phyloP scores from a whole-genome alignment of 2,888 invertebrate species.

The Xanthorhoe designata region DNA sequence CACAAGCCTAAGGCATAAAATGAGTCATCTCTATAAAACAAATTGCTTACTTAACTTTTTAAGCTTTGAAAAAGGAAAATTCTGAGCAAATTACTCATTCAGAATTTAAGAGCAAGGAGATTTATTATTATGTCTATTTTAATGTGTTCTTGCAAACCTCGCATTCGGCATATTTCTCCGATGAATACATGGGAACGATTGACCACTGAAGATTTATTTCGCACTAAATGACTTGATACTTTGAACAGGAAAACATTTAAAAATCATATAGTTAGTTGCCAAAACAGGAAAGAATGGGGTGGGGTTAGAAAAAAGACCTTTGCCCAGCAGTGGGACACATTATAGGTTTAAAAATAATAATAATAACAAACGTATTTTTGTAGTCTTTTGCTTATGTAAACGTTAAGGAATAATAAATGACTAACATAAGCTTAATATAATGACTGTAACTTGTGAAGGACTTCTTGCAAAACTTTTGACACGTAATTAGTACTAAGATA shows the following conservation, averaged over 20 bases:
- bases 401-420: no score
- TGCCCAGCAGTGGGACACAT: no score
- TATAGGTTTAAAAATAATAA: no score
- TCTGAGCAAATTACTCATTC: conserved; percentile 36
- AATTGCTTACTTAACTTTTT: not conserved
- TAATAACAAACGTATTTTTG: no score
- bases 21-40: conserved; percentile 5
- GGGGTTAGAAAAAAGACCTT: no score
- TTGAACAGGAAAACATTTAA: not conserved
- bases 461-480: no score
- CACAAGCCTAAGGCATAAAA: not conserved
- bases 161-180: conserved; percentile 32
- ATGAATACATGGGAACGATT: conserved; percentile 34
- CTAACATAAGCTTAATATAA: no score
- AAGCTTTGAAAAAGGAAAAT: conserved; percentile 9
- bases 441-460: not conserved
- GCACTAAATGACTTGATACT: not conserved
- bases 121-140: conserved; percentile 42
- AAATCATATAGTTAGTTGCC: not conserved
- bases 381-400: no score
- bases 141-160: conserved; percentile 36
- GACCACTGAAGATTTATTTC: conserved; percentile 32
- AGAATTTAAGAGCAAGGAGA: conserved; percentile 37
- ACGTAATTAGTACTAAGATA: no score
- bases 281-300: no score